Conservation (phyloP, 2,888 invertebrate genomes). For the Tenthredo amoena region DNA sequence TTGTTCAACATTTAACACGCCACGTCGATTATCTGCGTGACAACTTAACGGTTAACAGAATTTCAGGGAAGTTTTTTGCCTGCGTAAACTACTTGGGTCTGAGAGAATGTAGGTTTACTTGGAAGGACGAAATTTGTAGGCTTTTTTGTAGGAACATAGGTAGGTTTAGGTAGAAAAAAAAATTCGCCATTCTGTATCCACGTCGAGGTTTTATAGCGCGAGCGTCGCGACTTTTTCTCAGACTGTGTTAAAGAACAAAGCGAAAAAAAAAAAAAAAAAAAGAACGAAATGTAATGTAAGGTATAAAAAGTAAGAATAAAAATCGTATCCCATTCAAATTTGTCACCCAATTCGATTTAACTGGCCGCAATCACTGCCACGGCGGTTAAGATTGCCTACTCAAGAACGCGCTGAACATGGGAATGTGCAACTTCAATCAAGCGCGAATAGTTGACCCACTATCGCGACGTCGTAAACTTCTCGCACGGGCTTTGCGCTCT, state of each 20-base stretch:
- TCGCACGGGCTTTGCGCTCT: conserved; percentile 26
- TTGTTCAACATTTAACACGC: neutral
- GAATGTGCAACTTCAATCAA: conserved; percentile 49
- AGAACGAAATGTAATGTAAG: neutral
- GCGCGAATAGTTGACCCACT: conserved; percentile 50
- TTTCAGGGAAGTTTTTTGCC: conserved; percentile 2
- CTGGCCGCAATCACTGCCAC: conserved; percentile 27
- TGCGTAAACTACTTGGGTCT: neutral
- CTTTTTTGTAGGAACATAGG: neutral
- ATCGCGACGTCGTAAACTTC: conserved; percentile 49
- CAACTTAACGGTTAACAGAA: conserved; percentile 7
- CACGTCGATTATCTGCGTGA: neutral
- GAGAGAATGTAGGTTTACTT: neutral
- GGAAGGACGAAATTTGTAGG: conserved; percentile 1
- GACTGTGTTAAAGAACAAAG: neutral
- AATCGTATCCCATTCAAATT: conserved; percentile 11
- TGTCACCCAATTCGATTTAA: conserved; percentile 28
- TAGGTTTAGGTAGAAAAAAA: neutral
- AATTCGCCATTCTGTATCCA: neutral
- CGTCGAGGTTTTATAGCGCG: neutral
- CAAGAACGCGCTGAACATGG: conserved; percentile 20
- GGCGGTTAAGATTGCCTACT: conserved; percentile 45
- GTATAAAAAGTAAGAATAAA: neutral
- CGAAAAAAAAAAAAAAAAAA: neutral
- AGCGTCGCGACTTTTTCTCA: neutral